These are phyloP conservation scores for Tetrao urogallus DNA, from an alignment of 2,113 vertebrate species.

Conservation along the genomic window DNA sequence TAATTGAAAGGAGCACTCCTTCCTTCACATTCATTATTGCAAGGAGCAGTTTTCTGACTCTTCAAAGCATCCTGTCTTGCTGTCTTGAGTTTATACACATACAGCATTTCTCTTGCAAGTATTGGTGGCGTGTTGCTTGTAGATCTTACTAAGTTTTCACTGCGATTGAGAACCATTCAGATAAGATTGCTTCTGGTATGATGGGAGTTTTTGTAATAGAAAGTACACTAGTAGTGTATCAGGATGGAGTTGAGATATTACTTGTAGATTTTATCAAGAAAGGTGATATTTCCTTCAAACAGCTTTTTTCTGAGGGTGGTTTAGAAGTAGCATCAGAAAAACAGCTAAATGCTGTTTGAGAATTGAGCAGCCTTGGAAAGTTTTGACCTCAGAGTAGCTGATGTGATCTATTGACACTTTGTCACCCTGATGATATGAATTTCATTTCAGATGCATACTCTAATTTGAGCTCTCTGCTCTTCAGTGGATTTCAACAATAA, in stretches of 20 bases:
- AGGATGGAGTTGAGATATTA: not conserved
- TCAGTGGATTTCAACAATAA: not conserved
- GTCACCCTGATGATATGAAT: not conserved
- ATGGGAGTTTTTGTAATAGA: not conserved
- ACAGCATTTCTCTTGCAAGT: not conserved
- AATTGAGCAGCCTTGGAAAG: not conserved
- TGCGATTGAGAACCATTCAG: not conserved
- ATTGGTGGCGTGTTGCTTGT: not conserved
- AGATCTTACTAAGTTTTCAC: not conserved
- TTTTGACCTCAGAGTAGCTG: slow-evolving; percentile 1
- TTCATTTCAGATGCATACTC: not conserved
- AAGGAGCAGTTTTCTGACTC: not conserved
- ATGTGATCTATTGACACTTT: not conserved
- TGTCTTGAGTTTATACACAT: not conserved
- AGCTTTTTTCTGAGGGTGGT: not conserved
- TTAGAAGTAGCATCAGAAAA: not conserved
- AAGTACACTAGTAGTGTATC: not conserved
- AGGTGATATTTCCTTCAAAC: not conserved
- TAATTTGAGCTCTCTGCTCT: not conserved
- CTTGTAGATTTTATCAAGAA: not conserved
- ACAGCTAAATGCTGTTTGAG: not conserved
- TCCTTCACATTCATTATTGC: not conserved
- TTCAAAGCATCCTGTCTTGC: slow-evolving; percentile 16
- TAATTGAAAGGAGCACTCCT: not conserved
- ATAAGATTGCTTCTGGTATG: not conserved